These are phyloP conservation scores for Gorsachius magnificus DNA, from an alignment of 2,797 vertebrate species.

Conservation along the genomic window DNA sequence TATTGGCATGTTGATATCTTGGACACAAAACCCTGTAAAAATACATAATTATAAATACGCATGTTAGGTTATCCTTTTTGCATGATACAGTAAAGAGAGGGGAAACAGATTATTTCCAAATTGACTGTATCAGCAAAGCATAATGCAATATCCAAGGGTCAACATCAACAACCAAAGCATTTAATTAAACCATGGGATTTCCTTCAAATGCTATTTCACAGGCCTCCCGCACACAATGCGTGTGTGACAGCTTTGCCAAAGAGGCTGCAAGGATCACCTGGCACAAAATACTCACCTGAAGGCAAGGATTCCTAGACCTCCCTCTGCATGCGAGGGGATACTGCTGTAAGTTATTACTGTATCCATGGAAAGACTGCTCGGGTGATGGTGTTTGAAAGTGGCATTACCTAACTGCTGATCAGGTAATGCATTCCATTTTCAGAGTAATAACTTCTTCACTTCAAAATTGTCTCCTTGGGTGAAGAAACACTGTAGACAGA, in stretches of 20 bases:
- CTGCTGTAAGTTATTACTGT: fast-evolving
- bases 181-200: background rate
- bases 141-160: background rate
- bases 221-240: background rate
- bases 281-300: background rate
- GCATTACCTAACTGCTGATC: fast-evolving
- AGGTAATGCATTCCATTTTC: background rate
- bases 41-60: background rate
- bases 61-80: background rate
- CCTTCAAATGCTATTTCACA: background rate
- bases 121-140: background rate
- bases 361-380: fast-evolving
- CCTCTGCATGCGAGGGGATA: fast-evolving
- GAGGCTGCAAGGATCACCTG: background rate
- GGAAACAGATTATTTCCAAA: background rate
- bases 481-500: background rate
- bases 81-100: background rate
- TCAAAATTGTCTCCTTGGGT: background rate
- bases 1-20: background rate
- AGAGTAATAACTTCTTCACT: background rate
- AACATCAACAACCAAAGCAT: background rate
- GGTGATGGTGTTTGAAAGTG: background rate
- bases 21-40: background rate
- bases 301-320: background rate
- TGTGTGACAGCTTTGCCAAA: background rate